These are phyloP conservation scores for Aphelenchoides besseyi DNA, from an alignment of 1,140 invertebrate genomes.

Conservation along the genomic window DNA sequence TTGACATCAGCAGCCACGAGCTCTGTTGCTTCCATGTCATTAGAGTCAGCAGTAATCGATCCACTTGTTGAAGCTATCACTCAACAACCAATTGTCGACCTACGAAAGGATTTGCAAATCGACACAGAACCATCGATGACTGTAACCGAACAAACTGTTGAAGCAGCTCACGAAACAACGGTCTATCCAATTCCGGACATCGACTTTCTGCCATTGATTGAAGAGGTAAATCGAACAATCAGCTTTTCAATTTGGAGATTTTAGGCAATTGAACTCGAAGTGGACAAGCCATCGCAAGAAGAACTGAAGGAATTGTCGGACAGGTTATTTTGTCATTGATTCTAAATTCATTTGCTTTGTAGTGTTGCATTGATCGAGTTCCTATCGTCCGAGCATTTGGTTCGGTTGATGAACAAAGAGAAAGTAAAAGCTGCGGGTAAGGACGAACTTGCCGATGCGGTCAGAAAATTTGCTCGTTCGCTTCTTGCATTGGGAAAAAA, in stretches of 20 bases:
- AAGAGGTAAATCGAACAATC: no score
- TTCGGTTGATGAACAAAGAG: neutral
- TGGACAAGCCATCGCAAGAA: neutral
- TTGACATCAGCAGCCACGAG: no score
- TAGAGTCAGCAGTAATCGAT: no score
- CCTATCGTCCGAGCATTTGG: neutral
- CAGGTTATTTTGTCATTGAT: neutral
- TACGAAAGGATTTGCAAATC: no score
- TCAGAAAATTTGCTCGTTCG: neutral
- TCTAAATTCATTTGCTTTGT: neutral
- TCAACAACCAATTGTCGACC: no score
- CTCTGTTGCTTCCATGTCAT: no score
- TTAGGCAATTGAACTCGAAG: neutral
- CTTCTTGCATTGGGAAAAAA: neutral
- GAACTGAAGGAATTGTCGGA: neutral
- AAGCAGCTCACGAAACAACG: no score
- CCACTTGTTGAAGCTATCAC: no score
- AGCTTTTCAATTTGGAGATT: neutral
- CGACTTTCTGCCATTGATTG: no score
- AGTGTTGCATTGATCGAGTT: neutral
- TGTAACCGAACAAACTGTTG: no score
- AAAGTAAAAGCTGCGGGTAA: neutral
- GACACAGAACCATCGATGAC: no score
- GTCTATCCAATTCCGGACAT: no score
- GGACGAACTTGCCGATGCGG: neutral